Evolutionary conservation across 1,140 invertebrate genomes (phyloP), one percentile per base, ranked within the genome.

Genomic region (Amphibalanus amphitrite): DNA sequence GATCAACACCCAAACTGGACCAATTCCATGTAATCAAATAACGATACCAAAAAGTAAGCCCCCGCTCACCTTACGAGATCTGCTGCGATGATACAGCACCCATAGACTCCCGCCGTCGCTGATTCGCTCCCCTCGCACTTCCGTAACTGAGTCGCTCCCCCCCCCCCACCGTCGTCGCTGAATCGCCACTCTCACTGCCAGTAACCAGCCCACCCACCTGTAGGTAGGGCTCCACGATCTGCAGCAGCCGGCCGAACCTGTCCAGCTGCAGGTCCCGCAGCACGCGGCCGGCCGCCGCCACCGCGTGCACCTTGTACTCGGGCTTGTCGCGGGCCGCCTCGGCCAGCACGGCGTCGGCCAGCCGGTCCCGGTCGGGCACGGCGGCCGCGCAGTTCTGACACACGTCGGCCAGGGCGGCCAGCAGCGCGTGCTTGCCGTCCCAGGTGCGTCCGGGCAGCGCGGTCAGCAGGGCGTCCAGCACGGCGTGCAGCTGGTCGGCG

Each of bases 391-490:
- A 69, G 38, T 75, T 65, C n/a, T 76, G 74, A 25, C 72, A 67
- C n/a, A 94, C 82, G 28, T 80, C 78, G 29, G 89, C 85, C 20
- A 95, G 78, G 0, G 92, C 92, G 76, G 88, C 84, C 6, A 95
- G 77, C 13, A 95, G 78, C 71, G 87, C 83, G 75, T 93, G 88
- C 79, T 96, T 96, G 26, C 92, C 93, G 75, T 88, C 86, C 86
- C 91, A 96, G 0, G 90, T 94, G 76, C 91, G 86, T 8, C 93
- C 92, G 71, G 86, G 84, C n/a, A 93, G 81, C 1, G 88, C 88
- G 70, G 83, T 83, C 0, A 89, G 79, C 38, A 94, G 78, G 69
- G 90, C 85, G 33, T 82, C 84, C 1, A 93, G 80, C 17, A 95
- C 81, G 25, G 80, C 80, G 74, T 86, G 84, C 33, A 89, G 81